phyloP scores from a whole-genome alignment of 64 coral and sea anemone species.

The Pachyseris speciosa region DNA sequence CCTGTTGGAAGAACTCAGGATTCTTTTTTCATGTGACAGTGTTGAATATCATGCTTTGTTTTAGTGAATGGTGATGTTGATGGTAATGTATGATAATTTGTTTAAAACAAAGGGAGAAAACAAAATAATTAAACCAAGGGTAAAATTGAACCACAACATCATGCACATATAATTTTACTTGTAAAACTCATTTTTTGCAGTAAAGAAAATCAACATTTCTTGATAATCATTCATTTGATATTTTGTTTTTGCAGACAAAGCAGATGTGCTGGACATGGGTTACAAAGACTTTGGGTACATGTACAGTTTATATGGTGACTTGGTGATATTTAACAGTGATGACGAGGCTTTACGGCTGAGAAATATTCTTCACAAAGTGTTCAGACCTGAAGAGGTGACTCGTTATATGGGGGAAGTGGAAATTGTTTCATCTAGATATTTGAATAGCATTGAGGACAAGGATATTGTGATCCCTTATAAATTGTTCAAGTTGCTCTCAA shows the following conservation, averaged over 20 bases:
- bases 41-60: no score
- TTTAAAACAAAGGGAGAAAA: no score
- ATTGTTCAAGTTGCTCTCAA: constrained; percentile 81
- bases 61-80: no score
- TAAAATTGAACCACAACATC: no score
- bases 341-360: constrained; percentile 85
- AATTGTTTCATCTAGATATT: constrained; percentile 60
- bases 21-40: no score
- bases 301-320: constrained; percentile 95
- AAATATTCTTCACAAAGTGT: constrained; percentile 75
- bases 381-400: constrained; percentile 86
- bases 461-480: constrained; percentile 69
- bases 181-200: neutral
- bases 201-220: no score
- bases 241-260: constrained; percentile 63
- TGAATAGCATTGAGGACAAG: constrained; percentile 58
- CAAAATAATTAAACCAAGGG: no score
- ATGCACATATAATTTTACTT: no score
- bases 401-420: constrained; percentile 79
- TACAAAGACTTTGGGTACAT: constrained; percentile 99
- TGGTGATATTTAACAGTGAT: constrained; percentile 87
- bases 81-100: no score
- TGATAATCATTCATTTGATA: neutral
- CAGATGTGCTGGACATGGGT: constrained; percentile 85
- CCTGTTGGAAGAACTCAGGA: no score